Evolutionary conservation across 2,113 vertebrate species (phyloP).

Genomic region (Leptobrachium leishanense): DNA sequence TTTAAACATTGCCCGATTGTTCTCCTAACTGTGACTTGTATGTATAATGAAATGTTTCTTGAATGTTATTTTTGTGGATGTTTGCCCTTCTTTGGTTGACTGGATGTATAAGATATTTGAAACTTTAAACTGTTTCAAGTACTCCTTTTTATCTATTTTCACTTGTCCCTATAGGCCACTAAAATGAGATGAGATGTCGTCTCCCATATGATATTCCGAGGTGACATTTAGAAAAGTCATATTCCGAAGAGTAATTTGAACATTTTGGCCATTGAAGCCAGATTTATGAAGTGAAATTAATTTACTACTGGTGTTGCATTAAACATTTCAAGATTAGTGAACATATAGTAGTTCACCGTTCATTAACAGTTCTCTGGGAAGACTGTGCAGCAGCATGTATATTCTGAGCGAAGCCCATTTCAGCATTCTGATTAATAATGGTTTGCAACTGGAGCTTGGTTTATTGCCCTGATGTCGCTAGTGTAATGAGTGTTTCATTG

Average conservation of each 20-base stretch:
- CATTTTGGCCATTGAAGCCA: conserved; percentile 45
- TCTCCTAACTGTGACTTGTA: not conserved
- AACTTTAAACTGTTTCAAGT: conserved; percentile 43
- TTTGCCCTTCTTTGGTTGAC: conserved; percentile 31
- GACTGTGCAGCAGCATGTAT: not conserved
- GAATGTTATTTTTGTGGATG: not conserved
- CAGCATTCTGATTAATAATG: not conserved
- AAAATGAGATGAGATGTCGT: conserved; percentile 45
- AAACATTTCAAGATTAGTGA: conserved; percentile 30
- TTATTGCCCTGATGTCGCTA: not conserved
- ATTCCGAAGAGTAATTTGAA: conserved; percentile 45
- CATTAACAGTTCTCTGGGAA: not conserved
- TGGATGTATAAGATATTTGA: conserved; percentile 41
- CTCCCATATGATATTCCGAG: conserved; percentile 49
- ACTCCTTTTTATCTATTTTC: conserved; percentile 44
- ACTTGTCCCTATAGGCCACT: conserved; percentile 37
- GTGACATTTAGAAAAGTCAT: conserved; percentile 48
- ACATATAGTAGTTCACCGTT: not conserved
- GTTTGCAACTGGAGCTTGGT: not conserved
- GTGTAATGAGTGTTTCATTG: not conserved
- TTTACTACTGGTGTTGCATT: conserved; percentile 37
- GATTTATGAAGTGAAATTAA: conserved; percentile 50
- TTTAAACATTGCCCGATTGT: not conserved
- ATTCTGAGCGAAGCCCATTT: not conserved
- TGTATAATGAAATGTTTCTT: not conserved